A percentile compares a stretch with the other conserved stretches of the same genome.
Evolutionary conservation across 2,797 vertebrate species (phyloP).

Genomic region (Triplophysa bombifrons): DNA sequence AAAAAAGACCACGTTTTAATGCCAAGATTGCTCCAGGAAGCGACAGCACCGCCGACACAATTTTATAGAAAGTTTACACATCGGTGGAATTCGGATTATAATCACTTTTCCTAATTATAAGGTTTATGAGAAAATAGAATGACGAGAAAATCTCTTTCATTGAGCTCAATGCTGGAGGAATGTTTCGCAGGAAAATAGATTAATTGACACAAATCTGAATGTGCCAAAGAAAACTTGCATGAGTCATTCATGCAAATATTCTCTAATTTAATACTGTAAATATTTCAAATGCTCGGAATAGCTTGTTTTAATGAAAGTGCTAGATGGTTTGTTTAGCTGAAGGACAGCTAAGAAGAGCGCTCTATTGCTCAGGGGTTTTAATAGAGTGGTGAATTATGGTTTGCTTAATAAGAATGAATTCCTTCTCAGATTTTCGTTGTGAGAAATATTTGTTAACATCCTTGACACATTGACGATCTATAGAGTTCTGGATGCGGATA

Average conservation of each 20-base stretch:
- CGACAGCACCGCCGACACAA: conserved; percentile 63
- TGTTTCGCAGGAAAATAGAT: background rate
- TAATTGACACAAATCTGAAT: background rate
- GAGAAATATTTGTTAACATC: conserved; percentile 14
- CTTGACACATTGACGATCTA: background rate
- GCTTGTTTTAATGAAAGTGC: conserved; percentile 17
- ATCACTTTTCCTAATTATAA: conserved; percentile 65
- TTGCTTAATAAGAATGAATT: background rate
- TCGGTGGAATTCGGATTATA: conserved; percentile 57
- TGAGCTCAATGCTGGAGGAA: conserved; percentile 1
- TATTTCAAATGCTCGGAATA: background rate
- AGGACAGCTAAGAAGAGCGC: background rate
- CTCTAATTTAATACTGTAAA: background rate
- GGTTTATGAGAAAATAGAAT: conserved; percentile 46
- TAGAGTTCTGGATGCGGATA: background rate
- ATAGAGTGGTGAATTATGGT: conserved; percentile 3
- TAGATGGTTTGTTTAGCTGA: conserved; percentile 21
- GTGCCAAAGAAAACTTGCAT: conserved; percentile 15
- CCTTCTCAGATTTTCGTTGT: conserved; percentile 2
- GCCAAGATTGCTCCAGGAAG: conserved; percentile 69
- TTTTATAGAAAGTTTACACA: conserved; percentile 75
- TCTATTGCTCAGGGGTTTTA: conserved; percentile 22
- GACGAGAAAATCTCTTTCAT: conserved; percentile 4
- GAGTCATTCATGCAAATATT: conserved; percentile 12
- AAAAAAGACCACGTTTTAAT: conserved; percentile 81